phyloP scores from a whole-genome alignment of 1,140 invertebrate genomes.

The Cherax destructor region DNA sequence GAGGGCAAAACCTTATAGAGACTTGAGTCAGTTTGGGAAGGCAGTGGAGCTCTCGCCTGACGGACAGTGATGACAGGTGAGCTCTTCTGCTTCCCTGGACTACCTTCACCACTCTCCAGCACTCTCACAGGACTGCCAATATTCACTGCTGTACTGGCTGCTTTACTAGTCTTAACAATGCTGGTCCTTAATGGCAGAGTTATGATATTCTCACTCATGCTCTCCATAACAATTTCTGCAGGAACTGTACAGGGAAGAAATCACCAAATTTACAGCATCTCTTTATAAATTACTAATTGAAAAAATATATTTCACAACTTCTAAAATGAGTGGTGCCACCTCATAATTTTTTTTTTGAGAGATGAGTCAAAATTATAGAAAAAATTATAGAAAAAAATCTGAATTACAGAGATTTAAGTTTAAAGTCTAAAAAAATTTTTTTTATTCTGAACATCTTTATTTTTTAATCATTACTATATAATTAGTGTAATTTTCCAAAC shows the following conservation, averaged over 20 bases:
- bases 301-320: no score
- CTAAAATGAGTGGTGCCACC: no score
- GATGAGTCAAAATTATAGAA: no score
- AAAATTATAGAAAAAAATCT: no score
- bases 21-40: neutral
- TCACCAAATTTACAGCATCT: neutral
- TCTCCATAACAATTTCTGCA: conserved; percentile 31
- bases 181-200: conserved; percentile 7
- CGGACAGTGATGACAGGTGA: conserved; percentile 12
- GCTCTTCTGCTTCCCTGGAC: conserved; percentile 15
- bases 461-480: no score
- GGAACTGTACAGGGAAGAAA: conserved; percentile 15
- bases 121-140: neutral
- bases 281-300: no score
- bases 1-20: neutral
- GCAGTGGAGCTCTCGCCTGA: neutral
- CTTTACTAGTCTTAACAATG: neutral
- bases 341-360: no score
- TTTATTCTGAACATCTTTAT: no score
- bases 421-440: no score
- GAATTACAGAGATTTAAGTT: no score
- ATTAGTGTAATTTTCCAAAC: no score
- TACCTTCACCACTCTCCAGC: neutral
- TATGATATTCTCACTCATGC: conserved; percentile 19
- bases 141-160: neutral